phyloP scores from a whole-genome alignment of 2,888 invertebrate species.

The Lepidonotus clava region DNA sequence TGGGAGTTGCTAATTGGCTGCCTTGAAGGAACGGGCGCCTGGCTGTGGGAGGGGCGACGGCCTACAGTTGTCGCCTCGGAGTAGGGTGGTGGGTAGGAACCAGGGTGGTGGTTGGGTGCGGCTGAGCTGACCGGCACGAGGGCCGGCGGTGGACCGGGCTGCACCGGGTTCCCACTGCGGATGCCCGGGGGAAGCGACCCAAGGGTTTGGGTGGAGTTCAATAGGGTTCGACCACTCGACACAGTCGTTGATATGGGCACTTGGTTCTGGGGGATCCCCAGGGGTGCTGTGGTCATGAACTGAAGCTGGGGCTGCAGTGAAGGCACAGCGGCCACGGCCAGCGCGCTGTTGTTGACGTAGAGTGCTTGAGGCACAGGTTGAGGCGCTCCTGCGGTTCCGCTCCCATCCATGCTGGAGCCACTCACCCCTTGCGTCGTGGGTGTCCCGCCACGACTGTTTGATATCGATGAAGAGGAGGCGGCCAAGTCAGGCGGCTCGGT shows the following conservation, averaged over 20 bases:
- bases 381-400: slow-evolving; percentile 9
- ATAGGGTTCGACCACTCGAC: background rate
- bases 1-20: background rate
- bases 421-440: background rate
- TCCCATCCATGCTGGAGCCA: slow-evolving; percentile 9
- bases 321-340: background rate
- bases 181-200: background rate
- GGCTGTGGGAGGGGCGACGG: background rate
- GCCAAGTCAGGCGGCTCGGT: background rate
- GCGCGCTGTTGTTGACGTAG: slow-evolving; percentile 56
- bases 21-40: background rate
- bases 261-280: background rate
- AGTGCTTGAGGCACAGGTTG: slow-evolving; percentile 59
- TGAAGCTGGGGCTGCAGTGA: background rate
- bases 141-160: slow-evolving; percentile 45
- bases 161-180: background rate
- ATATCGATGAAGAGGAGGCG: slow-evolving; percentile 28
- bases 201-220: background rate
- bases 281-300: background rate
- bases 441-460: slow-evolving; percentile 21
- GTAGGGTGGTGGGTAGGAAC: background rate
- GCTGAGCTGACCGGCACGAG: background rate
- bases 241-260: background rate
- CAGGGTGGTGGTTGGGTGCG: background rate
- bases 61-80: background rate